phyloP scores from a whole-genome alignment of 2,888 invertebrate genomes.

The Prionchulus punctatus region DNA sequence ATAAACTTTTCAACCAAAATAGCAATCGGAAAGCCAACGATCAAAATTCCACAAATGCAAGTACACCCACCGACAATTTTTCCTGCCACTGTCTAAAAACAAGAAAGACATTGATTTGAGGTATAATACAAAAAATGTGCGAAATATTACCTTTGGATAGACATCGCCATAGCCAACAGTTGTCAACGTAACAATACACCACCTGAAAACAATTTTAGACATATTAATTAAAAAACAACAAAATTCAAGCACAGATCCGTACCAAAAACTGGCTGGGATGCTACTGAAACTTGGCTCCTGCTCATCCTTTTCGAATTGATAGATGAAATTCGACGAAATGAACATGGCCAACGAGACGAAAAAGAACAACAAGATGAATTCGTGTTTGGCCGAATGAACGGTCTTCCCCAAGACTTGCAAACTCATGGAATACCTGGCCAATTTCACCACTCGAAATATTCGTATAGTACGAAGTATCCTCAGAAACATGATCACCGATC shows the following conservation, averaged over 20 bases:
- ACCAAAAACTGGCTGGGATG: conserved; percentile 2
- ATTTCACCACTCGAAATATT: not conserved
- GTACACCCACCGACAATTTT: too few species aligned
- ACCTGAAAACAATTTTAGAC: too few species aligned
- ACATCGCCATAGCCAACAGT: conserved; percentile 2
- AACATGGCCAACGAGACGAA: not conserved
- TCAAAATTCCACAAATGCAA: too few species aligned
- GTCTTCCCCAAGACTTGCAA: not conserved
- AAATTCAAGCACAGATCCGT: too few species aligned
- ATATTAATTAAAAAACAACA: too few species aligned
- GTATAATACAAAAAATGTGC: too few species aligned
- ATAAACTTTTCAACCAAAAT: too few species aligned
- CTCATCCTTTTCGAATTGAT: conserved; percentile 1
- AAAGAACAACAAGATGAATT: not conserved
- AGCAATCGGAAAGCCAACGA: too few species aligned
- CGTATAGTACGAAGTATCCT: not conserved
- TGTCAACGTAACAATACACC: not conserved
- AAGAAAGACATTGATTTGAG: too few species aligned
- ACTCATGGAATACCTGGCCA: not conserved
- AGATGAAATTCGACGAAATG: not conserved
- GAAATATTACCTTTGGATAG: too few species aligned
- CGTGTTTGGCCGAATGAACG: not conserved
- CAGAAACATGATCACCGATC: not conserved
- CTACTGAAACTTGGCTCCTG: not conserved
- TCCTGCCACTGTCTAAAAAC: too few species aligned